Percentiles rank a stretch among this genome's conserved stretches.
Evolutionary conservation across 2,113 vertebrate species (phyloP).

Genomic region (Rhineura floridana): DNA sequence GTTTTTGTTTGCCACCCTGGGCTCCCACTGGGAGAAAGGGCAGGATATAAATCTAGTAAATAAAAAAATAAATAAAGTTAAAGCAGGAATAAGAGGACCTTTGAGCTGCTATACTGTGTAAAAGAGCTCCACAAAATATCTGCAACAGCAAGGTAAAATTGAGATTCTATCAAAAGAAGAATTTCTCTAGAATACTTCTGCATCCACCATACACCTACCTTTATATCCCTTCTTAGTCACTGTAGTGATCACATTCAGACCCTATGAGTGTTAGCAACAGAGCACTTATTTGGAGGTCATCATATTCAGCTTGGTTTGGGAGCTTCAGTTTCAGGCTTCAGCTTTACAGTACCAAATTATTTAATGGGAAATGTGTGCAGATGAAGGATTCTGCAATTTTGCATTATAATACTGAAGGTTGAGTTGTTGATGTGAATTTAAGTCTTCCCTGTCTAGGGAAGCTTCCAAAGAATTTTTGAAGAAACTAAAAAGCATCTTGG

Average conservation of each 20-base stretch:
- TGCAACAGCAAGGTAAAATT: neutral
- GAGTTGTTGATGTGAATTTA: neutral
- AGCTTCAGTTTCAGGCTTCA: neutral
- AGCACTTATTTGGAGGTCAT: neutral
- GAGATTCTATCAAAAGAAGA: neutral
- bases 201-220: neutral
- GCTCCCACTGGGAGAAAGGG: too few species aligned
- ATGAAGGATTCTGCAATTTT: neutral
- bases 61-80: too few species aligned
- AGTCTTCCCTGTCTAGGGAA: neutral
- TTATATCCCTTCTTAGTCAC: neutral
- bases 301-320: neutral
- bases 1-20: too few species aligned
- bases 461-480: neutral
- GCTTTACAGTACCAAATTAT: neutral
- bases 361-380: neutral
- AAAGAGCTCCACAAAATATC: neutral
- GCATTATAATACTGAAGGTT: too few species aligned
- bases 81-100: neutral
- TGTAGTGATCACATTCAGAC: neutral
- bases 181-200: neutral
- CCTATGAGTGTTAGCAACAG: neutral
- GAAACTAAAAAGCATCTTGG: neutral
- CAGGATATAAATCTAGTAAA: too few species aligned
- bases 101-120: rapidly evolving